These are phyloP conservation scores for Zaprionus nigranus DNA, from an alignment of 1,140 invertebrate genomes.

Conservation along the genomic window DNA sequence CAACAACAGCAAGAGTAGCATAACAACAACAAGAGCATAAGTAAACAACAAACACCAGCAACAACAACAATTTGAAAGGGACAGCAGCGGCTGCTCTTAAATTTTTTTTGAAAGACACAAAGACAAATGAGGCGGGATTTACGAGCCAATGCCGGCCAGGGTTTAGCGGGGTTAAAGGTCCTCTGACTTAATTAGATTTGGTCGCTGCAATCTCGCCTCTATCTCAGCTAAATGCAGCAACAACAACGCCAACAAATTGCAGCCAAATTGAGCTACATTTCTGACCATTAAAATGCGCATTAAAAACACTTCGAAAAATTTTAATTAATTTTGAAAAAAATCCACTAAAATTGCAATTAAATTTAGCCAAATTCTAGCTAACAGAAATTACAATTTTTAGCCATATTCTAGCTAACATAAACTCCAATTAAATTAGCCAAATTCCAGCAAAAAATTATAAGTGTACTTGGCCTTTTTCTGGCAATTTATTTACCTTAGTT, in stretches of 20 bases:
- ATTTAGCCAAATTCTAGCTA: too few species aligned
- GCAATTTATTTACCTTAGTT: slow-evolving; percentile 47
- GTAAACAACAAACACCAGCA: slow-evolving; percentile 2
- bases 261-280: background rate
- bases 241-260: background rate
- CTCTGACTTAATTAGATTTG: background rate
- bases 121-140: slow-evolving; percentile 8
- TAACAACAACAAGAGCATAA: background rate
- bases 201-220: background rate
- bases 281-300: background rate
- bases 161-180: background rate
- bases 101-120: slow-evolving; percentile 33
- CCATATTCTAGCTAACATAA: background rate
- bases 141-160: background rate
- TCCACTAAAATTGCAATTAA: too few species aligned
- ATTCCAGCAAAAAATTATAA: background rate
- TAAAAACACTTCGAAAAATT: background rate
- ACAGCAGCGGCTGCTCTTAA: slow-evolving; percentile 48
- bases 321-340: background rate
- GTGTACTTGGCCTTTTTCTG: slow-evolving; percentile 4
- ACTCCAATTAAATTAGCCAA: background rate
- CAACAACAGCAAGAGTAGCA: slow-evolving; percentile 27
- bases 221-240: background rate
- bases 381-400: too few species aligned
- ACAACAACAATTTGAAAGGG: slow-evolving; percentile 6